Percentiles rank a stretch among this genome's conserved stretches.
Evolutionary conservation across 2,888 invertebrate genomes (phyloP).

Genomic region (Ornithoptera alexandrae): DNA sequence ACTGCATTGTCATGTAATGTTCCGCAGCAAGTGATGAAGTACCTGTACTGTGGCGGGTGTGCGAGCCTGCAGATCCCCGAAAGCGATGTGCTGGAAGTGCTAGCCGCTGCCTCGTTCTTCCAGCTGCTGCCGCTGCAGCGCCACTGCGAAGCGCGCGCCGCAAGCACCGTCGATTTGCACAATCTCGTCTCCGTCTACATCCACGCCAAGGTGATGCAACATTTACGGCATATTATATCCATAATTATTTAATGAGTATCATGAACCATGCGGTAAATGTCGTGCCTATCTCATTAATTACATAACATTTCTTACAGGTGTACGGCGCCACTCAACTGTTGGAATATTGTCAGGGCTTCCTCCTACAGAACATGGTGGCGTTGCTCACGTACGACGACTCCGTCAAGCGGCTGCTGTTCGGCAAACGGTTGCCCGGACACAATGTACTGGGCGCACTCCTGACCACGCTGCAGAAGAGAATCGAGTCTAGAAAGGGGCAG

Average conservation of each 20-base stretch:
- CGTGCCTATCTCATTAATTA: too few species aligned
- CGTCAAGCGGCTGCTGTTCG: constrained; percentile 91
- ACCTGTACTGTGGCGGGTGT: constrained; percentile 93
- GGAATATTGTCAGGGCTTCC: constrained; percentile 94
- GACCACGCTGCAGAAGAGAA: constrained; percentile 88
- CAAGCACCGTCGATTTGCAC: constrained; percentile 90
- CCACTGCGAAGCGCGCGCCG: constrained; percentile 92
- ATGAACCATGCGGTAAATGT: too few species aligned
- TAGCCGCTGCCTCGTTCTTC: constrained; percentile 96
- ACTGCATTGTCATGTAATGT: not conserved
- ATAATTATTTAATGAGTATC: too few species aligned
- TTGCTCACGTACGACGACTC: constrained; percentile 94
- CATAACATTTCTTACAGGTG: constrained; percentile 75
- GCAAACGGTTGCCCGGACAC: constrained; percentile 93
- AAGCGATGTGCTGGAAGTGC: constrained; percentile 90
- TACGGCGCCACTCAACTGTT: constrained; percentile 92
- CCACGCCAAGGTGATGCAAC: constrained; percentile 87
- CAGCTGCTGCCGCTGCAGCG: constrained; percentile 91
- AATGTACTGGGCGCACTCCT: constrained; percentile 92
- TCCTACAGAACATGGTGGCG: constrained; percentile 97
- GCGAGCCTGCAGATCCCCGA: constrained; percentile 87
- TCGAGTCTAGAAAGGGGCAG: constrained; percentile 82
- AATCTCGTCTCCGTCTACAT: constrained; percentile 96
- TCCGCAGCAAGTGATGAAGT: constrained; percentile 92
- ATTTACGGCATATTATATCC: too few species aligned